phyloP scores from a whole-genome alignment of 2,888 invertebrate species.

The Brachylomia viminalis region DNA sequence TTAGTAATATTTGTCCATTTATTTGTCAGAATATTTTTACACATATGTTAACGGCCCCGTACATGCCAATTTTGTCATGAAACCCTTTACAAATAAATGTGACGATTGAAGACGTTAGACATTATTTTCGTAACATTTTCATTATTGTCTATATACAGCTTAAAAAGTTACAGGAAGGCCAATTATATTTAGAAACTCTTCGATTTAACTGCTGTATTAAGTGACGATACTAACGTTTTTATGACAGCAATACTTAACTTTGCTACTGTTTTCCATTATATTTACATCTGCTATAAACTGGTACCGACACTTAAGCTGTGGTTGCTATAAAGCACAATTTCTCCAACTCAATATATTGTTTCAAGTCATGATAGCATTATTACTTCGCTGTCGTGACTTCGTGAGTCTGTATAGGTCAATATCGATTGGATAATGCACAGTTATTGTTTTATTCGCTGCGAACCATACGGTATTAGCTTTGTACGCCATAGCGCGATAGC shows the following conservation, averaged over 20 bases:
- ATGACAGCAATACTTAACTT: conserved; percentile 4
- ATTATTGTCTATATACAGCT: conserved; percentile 10
- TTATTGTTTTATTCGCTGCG: conserved; percentile 60
- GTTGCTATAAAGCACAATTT: conserved; percentile 46
- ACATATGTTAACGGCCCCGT: too few species aligned
- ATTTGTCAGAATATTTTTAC: too few species aligned
- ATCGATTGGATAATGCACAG: conserved; percentile 58
- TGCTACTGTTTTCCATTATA: conserved; percentile 1
- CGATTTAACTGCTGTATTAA: background rate
- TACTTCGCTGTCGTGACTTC: conserved; percentile 64
- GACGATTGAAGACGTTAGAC: background rate
- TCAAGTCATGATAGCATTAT: conserved; percentile 62
- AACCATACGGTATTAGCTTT: conserved; percentile 29
- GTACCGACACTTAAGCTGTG: conserved; percentile 2
- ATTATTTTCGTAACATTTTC: conserved; percentile 18
- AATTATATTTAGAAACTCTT: conserved; percentile 9
- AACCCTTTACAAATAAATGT: background rate
- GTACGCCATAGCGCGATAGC: conserved; percentile 12
- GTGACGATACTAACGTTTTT: conserved; percentile 11
- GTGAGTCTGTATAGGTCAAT: conserved; percentile 63
- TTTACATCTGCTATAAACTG: conserved; percentile 16
- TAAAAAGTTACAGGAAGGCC: conserved; percentile 4
- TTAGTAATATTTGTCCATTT: too few species aligned
- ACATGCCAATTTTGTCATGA: background rate
- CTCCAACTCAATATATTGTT: conserved; percentile 40